Evolutionary conservation across 2,888 invertebrate genomes (phyloP), one percentile per base, ranked within the genome.

Genomic region (Torymus auratus): DNA sequence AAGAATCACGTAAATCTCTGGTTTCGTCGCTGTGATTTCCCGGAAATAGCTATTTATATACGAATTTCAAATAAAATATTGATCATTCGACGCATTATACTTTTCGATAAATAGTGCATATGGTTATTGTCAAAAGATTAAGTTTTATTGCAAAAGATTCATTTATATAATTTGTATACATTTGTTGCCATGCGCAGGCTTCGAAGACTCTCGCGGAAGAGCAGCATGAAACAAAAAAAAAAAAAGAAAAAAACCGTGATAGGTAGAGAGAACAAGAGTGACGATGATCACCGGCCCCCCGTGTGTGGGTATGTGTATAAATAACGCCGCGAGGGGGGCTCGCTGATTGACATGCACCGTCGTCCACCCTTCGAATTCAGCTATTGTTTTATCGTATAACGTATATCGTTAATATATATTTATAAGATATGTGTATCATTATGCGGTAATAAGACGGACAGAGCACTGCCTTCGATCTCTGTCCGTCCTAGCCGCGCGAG

Each of bases 311-410:
- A 4, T 5, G 28, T 28, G 28, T 28, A 5, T 28, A 5, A 2
- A 0, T 28, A 56, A 64, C 20, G 13, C n/a, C 52, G 72, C 60
- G 67, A 61, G 72, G 41, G 28, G 71, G 65, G 52, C 17, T 69
- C 74, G 64, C 68, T 75, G 80, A 80, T 65, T 80, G 70, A 70
- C 80, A 80, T 75, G 74, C 71, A 70, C 41, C 65, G 58, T 75
- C 75, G 70, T 70, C 60, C 76, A 76, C 75, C 75, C 71, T 61
- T 71, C 65, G 52, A 72, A 72, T 78, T 78, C 72, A 71, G 61
- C 72, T 78, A 71, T 11, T 28, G 28, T 28, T 28, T 28, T 28
- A 28, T 28, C 28, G 28, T 28, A 28, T 28, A 28, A 28, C 28
- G 28, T 28, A 28, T 28, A 28, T 28, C 28, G 28, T 62, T 23